A percentile compares a stretch with the other conserved stretches of the same genome.
phyloP scores from a whole-genome alignment of 1,140 invertebrate genomes.

The Argopecten irradians region DNA sequence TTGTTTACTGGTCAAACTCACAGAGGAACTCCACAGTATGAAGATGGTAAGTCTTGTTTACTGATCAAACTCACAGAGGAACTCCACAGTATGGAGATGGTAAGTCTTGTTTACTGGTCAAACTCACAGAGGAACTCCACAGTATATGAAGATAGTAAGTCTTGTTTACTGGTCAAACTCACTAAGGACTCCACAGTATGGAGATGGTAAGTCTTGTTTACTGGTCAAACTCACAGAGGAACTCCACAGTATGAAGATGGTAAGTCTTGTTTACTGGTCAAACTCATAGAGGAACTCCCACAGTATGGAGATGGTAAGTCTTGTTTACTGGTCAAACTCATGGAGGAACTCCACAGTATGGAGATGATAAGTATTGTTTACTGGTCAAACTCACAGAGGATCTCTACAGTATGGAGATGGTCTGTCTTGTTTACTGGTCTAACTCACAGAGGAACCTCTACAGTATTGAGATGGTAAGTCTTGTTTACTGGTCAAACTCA shows the following conservation, averaged over 20 bases:
- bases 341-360: too few species aligned
- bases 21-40: constrained; percentile 69
- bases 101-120: constrained; percentile 51
- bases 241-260: constrained; percentile 72
- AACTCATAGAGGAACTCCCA: constrained; percentile 73
- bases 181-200: constrained; percentile 70
- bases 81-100: constrained; percentile 72
- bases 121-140: constrained; percentile 72
- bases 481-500: constrained; percentile 58
- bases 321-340: neutral
- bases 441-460: constrained; percentile 73
- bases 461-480: constrained; percentile 71
- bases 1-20: constrained; percentile 58
- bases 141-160: constrained; percentile 72
- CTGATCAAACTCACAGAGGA: constrained; percentile 70
- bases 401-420: neutral
- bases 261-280: constrained; percentile 51
- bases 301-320: constrained; percentile 71
- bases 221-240: constrained; percentile 70
- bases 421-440: too few species aligned
- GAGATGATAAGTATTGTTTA: constrained; percentile 68
- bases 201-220: constrained; percentile 68
- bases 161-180: constrained; percentile 53
- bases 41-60: constrained; percentile 68
- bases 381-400: too few species aligned